phyloP scores from a whole-genome alignment of 2,113 vertebrate species.

The Pteruthius melanotis region DNA sequence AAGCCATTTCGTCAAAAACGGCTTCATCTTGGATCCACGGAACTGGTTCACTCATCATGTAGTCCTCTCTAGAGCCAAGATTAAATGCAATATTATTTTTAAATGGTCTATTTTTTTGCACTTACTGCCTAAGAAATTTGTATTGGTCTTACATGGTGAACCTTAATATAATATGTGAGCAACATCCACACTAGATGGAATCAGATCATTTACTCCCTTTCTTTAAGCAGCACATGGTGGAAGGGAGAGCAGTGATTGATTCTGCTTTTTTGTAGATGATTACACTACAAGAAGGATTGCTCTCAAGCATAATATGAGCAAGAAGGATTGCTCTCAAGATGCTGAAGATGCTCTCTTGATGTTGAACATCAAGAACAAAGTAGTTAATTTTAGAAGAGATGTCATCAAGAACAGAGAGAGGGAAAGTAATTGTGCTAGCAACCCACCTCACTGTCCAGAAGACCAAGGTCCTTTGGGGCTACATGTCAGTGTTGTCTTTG shows the following conservation, averaged over 20 bases:
- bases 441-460: background rate
- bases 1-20: background rate
- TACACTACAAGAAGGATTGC: background rate
- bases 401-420: background rate
- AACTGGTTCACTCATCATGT: accelerated
- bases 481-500: background rate
- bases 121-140: background rate
- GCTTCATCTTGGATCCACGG: background rate
- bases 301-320: too few species aligned
- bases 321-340: background rate
- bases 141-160: background rate
- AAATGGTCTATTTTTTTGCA: background rate
- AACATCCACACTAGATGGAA: background rate
- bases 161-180: background rate
- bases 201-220: background rate
- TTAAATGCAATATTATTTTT: background rate
- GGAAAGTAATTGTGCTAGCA: background rate
- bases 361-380: background rate
- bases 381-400: background rate
- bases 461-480: background rate
- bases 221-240: background rate
- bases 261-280: background rate
- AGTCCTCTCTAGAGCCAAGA: background rate
- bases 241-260: background rate
- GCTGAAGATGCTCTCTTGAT: too few species aligned